These are phyloP conservation scores for Geotrupes spiniger DNA, from an alignment of 2,888 invertebrate genomes.

Conservation along the genomic window DNA sequence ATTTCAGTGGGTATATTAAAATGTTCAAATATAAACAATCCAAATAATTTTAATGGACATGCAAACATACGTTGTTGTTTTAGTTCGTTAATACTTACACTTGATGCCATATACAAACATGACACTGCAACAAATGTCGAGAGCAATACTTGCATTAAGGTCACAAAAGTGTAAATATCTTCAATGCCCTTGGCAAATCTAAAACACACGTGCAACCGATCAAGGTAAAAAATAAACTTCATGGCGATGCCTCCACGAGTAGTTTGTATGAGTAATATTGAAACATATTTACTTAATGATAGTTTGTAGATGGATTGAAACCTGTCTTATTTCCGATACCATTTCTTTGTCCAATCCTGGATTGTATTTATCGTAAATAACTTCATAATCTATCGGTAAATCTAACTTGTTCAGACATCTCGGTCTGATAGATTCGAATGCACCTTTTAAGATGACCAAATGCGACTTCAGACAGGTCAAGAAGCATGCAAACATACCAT, in stretches of 20 bases:
- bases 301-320: constrained; percentile 32
- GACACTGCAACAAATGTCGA: neutral
- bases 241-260: too few species aligned
- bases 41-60: too few species aligned
- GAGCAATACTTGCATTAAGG: neutral
- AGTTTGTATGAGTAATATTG: too few species aligned
- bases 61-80: too few species aligned
- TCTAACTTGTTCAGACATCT: constrained; percentile 28
- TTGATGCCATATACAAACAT: neutral
- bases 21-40: too few species aligned
- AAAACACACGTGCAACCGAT: too few species aligned
- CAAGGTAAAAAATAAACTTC: too few species aligned
- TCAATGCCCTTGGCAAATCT: neutral
- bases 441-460: constrained; percentile 31
- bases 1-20: too few species aligned
- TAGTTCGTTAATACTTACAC: neutral
- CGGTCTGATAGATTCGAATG: constrained; percentile 31
- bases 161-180: neutral
- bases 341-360: constrained; percentile 26
- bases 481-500: constrained; percentile 33
- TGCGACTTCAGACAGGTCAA: constrained; percentile 34
- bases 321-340: constrained; percentile 33
- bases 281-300: constrained; percentile 27
- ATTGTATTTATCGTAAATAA: constrained; percentile 18
- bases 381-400: constrained; percentile 16